Evolutionary conservation across 2,797 vertebrate species (phyloP), one percentile per base, ranked within the genome.

Genomic region (Melanotaenia maccullochi): DNA sequence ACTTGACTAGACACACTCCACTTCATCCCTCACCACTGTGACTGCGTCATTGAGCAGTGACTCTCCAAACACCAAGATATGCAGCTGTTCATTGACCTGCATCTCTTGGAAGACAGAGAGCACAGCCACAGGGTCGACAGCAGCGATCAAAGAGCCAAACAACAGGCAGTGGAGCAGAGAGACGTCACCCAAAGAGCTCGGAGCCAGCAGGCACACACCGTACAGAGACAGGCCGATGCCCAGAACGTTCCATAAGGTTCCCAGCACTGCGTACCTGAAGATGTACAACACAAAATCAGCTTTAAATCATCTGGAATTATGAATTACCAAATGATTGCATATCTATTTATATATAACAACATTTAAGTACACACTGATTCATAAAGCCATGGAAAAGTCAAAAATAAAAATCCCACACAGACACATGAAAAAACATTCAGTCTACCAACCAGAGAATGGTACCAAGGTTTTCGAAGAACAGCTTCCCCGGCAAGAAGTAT

Each of bases 41-140:
- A 96, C 93, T 0, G 95, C 96, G 0, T 97, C 96, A 0, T 97
- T 97, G 68, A 97, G 94, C 62, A 97, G 90, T 0, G 95, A 97
- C 67, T 96, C 96, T 4, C 95, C 95, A 0, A 97, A 96, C 68
- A 97, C 94, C 87, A 97, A 66, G 76, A 96, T 95, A 68, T 96
- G 94, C 16, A 96, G 92, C 82, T 96, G 96, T 54, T 96, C 95
- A 0, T 97, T 97, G 38, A 96, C 95, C 0, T 96, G 95, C 82
- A 97, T 97, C 92, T 97, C 95, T 78, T 97, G 95, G 7, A 96
- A 96, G 49, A 96, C 95, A 0, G 95, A 95, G 0, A 97, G 87
- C 72, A 96, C 95, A 0, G 95, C 94, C 73, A 96, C 95, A 0
- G 96, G 95, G 22, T 96, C 95, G 35, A 96, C 95, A 0, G 95